phyloP scores from a whole-genome alignment of 2,113 vertebrate genomes.

The Manacus vitellinus region DNA sequence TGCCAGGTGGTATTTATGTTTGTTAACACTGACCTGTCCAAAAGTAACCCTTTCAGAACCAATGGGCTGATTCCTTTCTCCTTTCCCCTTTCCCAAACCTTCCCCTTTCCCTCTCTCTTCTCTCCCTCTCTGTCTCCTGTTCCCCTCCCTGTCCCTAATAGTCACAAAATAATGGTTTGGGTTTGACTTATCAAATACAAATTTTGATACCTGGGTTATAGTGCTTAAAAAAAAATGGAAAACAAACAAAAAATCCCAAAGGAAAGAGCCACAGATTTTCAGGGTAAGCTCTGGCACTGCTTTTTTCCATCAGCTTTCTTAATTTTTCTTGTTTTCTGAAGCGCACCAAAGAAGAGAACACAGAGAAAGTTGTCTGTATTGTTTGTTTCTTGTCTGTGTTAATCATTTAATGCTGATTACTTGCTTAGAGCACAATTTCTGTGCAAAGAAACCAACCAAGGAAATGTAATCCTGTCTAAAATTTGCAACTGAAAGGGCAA shows the following conservation, averaged over 20 bases:
- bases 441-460: not conserved
- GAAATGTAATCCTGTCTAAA: not conserved
- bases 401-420: not conserved
- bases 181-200: not conserved
- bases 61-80: not conserved
- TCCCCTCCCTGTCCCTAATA: not conserved
- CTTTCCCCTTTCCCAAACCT: not conserved
- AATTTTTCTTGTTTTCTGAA: not conserved
- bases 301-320: not conserved
- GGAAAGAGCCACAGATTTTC: not conserved
- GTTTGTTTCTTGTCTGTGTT: not conserved
- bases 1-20: not conserved
- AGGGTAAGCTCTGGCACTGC: not conserved
- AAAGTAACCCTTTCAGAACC: not conserved
- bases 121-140: no score
- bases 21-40: not conserved
- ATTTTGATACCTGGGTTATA: not conserved
- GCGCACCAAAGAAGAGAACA: not conserved
- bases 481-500: not conserved
- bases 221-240: not conserved
- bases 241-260: accelerated
- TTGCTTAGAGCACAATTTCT: not conserved
- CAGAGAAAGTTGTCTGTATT: not conserved
- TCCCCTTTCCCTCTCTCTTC: not conserved
- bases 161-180: not conserved